Percentiles rank a stretch among this genome's conserved stretches.
phyloP scores from a whole-genome alignment of 2,888 invertebrate genomes.

The Orchestes rusci region DNA sequence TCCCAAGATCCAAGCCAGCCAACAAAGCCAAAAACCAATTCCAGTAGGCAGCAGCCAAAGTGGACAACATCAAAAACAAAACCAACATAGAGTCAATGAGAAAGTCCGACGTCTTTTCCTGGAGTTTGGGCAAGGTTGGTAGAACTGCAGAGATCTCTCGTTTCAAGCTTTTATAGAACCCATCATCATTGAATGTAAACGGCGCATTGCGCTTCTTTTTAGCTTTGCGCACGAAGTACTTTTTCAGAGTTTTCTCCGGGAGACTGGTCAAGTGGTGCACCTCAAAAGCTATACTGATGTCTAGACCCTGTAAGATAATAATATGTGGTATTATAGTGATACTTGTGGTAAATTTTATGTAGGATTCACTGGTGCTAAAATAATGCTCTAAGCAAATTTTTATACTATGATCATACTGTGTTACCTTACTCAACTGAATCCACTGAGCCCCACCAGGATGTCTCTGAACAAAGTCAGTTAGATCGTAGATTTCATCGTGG shows the following conservation, averaged over 20 bases:
- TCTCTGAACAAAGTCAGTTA: conserved; percentile 62
- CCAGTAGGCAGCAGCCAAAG: conserved; percentile 36
- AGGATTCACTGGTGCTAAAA: too few species aligned
- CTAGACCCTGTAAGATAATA: conserved; percentile 61
- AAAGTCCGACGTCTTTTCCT: conserved; percentile 28
- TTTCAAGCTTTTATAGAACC: conserved; percentile 65
- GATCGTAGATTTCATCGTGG: conserved; percentile 70
- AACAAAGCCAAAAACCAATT: conserved; percentile 42
- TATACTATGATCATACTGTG: too few species aligned
- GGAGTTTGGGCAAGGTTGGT: conserved; percentile 45
- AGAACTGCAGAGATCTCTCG: conserved; percentile 49
- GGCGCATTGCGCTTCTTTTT: conserved; percentile 57
- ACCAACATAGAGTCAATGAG: conserved; percentile 41
- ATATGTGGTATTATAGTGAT: too few species aligned
- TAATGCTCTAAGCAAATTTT: too few species aligned
- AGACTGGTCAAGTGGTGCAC: conserved; percentile 56
- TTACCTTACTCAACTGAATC: conserved; percentile 59
- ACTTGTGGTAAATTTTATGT: too few species aligned
- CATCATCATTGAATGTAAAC: conserved; percentile 63
- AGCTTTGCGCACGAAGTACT: conserved; percentile 59
- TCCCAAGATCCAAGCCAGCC: conserved; percentile 50
- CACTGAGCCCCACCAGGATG: conserved; percentile 83
- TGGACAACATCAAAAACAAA: conserved; percentile 34
- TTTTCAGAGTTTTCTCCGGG: conserved; percentile 53
- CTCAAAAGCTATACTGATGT: conserved; percentile 74